Conservation (phyloP, 2,888 invertebrate species). For the Lycophotia porphyrea region DNA sequence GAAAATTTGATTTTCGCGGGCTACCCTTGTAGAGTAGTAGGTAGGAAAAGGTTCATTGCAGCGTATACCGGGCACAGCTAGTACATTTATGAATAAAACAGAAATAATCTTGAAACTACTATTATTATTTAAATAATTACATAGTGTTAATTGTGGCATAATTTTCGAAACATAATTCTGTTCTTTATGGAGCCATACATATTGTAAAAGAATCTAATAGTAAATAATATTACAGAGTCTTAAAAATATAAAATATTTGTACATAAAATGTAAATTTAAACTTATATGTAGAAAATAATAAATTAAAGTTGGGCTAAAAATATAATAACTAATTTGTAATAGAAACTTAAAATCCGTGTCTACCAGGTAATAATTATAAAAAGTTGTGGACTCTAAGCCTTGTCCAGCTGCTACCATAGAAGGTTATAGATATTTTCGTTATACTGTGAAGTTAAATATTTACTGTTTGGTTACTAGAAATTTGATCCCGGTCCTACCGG, state of each 20-base stretch:
- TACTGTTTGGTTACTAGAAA: background rate
- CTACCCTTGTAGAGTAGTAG: too few relatives aligned
- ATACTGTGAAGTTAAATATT: background rate
- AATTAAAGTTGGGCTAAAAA: slow-evolving; percentile 25
- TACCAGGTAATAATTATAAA: slow-evolving; percentile 5
- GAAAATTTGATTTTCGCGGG: too few relatives aligned
- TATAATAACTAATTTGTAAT: slow-evolving; percentile 14
- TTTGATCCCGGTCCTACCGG: slow-evolving; percentile 9
- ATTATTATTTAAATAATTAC: slow-evolving; percentile 37
- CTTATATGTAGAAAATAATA: slow-evolving; percentile 58
- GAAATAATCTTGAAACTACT: slow-evolving; percentile 20
- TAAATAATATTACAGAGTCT: slow-evolving; percentile 35
- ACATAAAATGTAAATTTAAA: slow-evolving; percentile 54
- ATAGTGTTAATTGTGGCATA: slow-evolving; percentile 32
- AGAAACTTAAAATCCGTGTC: slow-evolving; percentile 15
- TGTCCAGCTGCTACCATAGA: slow-evolving; percentile 15
- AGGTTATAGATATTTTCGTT: background rate
- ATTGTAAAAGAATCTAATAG: slow-evolving; percentile 12
- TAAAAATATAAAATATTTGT: slow-evolving; percentile 45
- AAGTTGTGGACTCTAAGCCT: slow-evolving; percentile 12
- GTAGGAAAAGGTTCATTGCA: background rate
- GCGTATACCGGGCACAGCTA: too few relatives aligned
- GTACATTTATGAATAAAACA: slow-evolving; percentile 26
- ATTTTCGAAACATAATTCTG: slow-evolving; percentile 18
- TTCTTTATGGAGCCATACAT: slow-evolving; percentile 15